phyloP scores from a whole-genome alignment of 2,797 vertebrate genomes.

The Pangasius sanitwongsei region DNA sequence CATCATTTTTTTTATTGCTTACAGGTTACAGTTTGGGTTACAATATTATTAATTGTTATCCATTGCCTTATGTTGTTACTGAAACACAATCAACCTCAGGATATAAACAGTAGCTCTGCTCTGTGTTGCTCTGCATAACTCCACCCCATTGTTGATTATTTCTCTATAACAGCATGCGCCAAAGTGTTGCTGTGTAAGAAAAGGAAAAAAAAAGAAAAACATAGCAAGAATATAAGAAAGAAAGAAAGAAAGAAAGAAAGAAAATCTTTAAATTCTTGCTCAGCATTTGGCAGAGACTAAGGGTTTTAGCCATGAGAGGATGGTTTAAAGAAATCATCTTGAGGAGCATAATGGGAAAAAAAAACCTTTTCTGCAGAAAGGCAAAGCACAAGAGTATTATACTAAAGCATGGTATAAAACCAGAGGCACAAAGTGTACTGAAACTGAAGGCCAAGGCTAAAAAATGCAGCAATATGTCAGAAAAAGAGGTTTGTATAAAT shows the following conservation, averaged over 20 bases:
- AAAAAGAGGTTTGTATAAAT: background rate
- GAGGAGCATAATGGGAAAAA: too few species aligned
- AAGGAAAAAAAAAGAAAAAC: background rate
- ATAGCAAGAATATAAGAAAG: background rate
- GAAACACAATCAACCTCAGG: background rate
- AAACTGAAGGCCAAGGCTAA: background rate
- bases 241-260: background rate
- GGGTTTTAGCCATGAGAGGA: too few species aligned
- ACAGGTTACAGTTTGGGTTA: background rate
- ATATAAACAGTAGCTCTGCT: too few species aligned
- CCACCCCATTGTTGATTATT: background rate
- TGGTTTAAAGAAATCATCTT: too few species aligned
- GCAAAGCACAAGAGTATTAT: background rate
- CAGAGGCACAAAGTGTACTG: background rate
- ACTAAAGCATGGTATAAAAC: background rate
- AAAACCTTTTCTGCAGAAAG: too few species aligned
- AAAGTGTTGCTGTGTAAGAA: background rate
- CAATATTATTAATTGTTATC: background rate
- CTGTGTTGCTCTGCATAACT: background rate
- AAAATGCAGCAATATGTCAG: background rate
- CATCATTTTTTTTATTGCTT: too few species aligned
- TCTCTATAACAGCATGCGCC: background rate
- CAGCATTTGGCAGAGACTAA: too few species aligned
- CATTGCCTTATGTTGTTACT: background rate
- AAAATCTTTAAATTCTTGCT: too few species aligned